A percentile compares a stretch with the other conserved stretches of the same genome.
phyloP scores from a whole-genome alignment of 2,888 invertebrate genomes.

The Yponomeuta plumbellus region DNA sequence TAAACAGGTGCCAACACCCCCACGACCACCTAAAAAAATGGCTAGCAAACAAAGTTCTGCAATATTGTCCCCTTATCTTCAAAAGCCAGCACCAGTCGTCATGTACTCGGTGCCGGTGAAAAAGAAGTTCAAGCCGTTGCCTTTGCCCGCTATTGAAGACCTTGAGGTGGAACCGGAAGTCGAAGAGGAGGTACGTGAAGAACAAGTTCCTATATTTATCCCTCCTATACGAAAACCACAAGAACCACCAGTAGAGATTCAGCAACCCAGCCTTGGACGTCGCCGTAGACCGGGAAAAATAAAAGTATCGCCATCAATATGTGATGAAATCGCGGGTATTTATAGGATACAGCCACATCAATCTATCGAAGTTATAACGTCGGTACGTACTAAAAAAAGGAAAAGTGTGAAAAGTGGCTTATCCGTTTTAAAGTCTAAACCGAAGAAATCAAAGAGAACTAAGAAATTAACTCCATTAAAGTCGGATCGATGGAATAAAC shows the following conservation, averaged over 20 bases:
- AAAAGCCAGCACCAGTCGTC: neutral
- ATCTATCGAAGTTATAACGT: neutral
- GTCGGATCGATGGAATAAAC: constrained; percentile 46
- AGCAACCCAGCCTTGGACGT: neutral
- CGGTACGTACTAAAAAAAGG: neutral
- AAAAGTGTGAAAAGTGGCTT: neutral
- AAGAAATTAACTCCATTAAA: constrained; percentile 31
- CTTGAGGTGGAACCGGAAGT: neutral
- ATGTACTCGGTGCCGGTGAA: neutral
- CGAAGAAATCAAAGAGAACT: neutral
- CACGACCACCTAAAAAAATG: neutral
- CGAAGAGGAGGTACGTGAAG: neutral
- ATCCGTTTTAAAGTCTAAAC: neutral
- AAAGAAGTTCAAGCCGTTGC: neutral
- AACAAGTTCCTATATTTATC: neutral
- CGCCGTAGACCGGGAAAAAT: neutral
- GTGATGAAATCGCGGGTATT: neutral
- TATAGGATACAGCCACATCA: neutral
- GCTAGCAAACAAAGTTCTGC: neutral
- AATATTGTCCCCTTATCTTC: neutral
- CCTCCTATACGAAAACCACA: neutral
- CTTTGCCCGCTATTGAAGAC: neutral
- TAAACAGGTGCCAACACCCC: neutral
- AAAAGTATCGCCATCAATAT: neutral
- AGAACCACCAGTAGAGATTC: neutral